These are phyloP conservation scores for Camponotus floridanus DNA, from an alignment of 1,140 invertebrate species.

Conservation along the genomic window DNA sequence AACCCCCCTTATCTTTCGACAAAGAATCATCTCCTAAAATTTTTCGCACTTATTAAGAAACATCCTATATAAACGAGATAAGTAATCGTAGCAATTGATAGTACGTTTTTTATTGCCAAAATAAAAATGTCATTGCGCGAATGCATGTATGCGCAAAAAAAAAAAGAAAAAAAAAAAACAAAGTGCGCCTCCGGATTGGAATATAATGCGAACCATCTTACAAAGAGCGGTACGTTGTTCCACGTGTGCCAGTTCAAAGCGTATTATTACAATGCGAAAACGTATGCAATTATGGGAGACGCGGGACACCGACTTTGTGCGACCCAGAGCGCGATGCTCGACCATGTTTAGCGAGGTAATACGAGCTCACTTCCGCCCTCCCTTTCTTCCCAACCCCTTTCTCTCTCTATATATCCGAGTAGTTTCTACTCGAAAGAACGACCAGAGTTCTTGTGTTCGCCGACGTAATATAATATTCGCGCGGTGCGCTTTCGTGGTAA, in stretches of 20 bases:
- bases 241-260: conserved; percentile 30
- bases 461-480: conserved; percentile 58
- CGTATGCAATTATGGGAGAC: conserved; percentile 42
- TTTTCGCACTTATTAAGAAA: too few species aligned
- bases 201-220: neutral
- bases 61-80: neutral
- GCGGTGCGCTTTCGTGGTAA: conserved; percentile 42
- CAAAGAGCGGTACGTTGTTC: conserved; percentile 28
- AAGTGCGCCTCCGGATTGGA: conserved; percentile 9
- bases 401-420: neutral
- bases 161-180: neutral
- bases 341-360: conserved; percentile 44
- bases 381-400: neutral
- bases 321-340: conserved; percentile 37
- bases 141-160: neutral
- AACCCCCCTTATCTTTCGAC: too few species aligned
- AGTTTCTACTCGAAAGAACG: conserved; percentile 33
- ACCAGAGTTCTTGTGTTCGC: conserved; percentile 49
- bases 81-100: neutral
- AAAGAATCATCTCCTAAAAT: too few species aligned
- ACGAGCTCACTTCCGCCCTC: neutral
- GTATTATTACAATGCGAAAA: conserved; percentile 45
- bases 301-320: conserved; percentile 28
- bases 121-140: neutral
- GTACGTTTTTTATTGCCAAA: neutral